Conservation (phyloP, 2,888 invertebrate species). For the Esperia sulphurella region DNA sequence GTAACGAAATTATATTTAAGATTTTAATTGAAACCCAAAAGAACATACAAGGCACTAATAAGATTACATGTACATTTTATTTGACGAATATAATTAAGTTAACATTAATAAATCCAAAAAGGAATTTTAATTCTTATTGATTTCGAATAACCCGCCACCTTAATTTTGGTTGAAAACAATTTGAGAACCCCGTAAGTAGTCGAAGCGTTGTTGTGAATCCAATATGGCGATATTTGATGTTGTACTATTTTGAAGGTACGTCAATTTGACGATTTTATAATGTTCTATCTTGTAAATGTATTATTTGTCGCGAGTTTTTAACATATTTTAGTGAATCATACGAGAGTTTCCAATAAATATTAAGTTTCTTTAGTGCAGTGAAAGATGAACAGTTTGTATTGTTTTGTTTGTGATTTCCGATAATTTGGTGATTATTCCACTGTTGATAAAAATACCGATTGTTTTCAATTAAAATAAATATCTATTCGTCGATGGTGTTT, state of each 20-base stretch:
- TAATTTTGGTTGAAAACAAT: constrained; percentile 39
- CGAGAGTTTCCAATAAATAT: constrained; percentile 32
- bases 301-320: constrained; percentile 43
- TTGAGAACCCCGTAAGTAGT: constrained; percentile 76
- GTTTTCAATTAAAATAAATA: constrained; percentile 30
- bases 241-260: constrained; percentile 79
- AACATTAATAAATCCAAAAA: no score
- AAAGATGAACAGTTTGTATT: constrained; percentile 69
- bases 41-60: no score
- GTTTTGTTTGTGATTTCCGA: constrained; percentile 78
- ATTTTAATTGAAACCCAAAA: no score
- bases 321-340: constrained; percentile 29
- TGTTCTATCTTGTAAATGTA: constrained; percentile 71
- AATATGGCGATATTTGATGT: constrained; percentile 83
- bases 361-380: constrained; percentile 48
- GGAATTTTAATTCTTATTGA: neutral
- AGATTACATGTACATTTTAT: no score
- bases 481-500: constrained; percentile 24
- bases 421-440: constrained; percentile 66
- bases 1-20: no score
- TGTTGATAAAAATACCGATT: constrained; percentile 47
- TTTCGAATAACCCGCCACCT: constrained; percentile 56
- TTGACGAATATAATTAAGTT: no score
- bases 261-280: constrained; percentile 77
- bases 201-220: constrained; percentile 86